Base-by-base conservation (phyloP, 2,797 vertebrate genomes). In the Bryconaethiops microstoma region DNA sequence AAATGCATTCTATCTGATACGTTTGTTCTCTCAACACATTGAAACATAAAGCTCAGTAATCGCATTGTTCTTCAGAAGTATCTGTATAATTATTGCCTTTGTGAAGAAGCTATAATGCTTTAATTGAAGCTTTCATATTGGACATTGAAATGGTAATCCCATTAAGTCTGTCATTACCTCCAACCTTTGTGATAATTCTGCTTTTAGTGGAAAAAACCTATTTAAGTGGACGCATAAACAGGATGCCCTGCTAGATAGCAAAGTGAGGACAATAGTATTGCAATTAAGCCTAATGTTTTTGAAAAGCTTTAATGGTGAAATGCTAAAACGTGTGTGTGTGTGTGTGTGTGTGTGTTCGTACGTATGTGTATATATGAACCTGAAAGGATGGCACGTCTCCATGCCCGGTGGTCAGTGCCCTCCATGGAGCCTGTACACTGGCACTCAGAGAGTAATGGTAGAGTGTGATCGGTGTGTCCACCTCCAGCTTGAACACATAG, bases 341-440 rank as follows among this genome's bases (percentile, higher is more conserved):
- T 65, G 63, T 60, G 14, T 62, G 9, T 55, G 68, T 64, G 25
- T 72, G 4, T n/a, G n/a, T n/a, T n/a, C n/a, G n/a, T n/a, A n/a
- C 71, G 12, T 9, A 45, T 45, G 42, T 45, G 42, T 45, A 45
- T 45, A 45, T 50, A 67, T 57, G 9, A 73, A 98, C 98, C 96
- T 98, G 96, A 88, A 99, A 99, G 13, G 95, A 96, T 13, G 97
- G 92, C 83, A 99, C 94, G 64, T 97, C 96, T 80, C 96, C 95
- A 0, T 95, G 95, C 73, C 92, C 94, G 0, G 95, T 68, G 62
- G 94, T 90, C 88, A 95, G 93, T 2, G 78, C 87, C 86, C 94
- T 96, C 97, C 97, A 99, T 0, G 97, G 96, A 0, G 94, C 91
- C 0, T 94, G 93, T 60, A 94, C 88, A 19, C 93, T 97, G 92